Conservation (phyloP, 23 tunicate genomes). For the Corella eumyota region DNA sequence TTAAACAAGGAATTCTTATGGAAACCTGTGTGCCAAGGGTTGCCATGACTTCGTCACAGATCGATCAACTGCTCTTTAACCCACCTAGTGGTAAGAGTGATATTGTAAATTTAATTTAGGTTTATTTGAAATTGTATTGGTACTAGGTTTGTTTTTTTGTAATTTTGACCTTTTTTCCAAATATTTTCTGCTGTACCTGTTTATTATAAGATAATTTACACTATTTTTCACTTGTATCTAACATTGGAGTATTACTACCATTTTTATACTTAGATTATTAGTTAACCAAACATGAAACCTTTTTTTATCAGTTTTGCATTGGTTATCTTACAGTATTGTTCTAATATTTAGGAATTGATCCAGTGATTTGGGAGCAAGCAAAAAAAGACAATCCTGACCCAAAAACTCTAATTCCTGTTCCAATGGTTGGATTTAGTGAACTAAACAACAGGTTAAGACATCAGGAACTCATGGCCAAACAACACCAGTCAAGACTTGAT, state of each 20-base stretch:
- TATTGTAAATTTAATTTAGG: no score
- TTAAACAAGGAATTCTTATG: slow-evolving; percentile 56
- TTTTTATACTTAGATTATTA: no score
- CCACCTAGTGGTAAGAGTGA: slow-evolving; percentile 90
- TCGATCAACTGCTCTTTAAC: slow-evolving; percentile 34
- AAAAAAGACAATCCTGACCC: slow-evolving; percentile 85
- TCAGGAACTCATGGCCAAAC: slow-evolving; percentile 79
- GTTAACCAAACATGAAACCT: not conserved
- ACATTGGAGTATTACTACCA: no score
- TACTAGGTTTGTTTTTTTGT: no score
- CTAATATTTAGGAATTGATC: slow-evolving; percentile 71
- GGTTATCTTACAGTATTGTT: no score
- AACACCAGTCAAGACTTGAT: slow-evolving; percentile 75
- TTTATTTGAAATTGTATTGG: not conserved
- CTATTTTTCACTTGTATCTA: no score
- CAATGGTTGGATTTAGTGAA: slow-evolving; percentile 83
- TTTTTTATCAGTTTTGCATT: not conserved
- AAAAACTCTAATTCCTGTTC: slow-evolving; percentile 73
- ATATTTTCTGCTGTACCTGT: no score
- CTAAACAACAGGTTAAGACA: slow-evolving; percentile 47
- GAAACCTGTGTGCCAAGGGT: slow-evolving; percentile 61
- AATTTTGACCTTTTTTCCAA: no score
- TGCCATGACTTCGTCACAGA: slow-evolving; percentile 43
- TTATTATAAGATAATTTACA: no score
- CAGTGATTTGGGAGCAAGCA: slow-evolving; percentile 98